Evolutionary conservation across 1,140 invertebrate species (phyloP).

Genomic region (Philopotamus ludificatus): DNA sequence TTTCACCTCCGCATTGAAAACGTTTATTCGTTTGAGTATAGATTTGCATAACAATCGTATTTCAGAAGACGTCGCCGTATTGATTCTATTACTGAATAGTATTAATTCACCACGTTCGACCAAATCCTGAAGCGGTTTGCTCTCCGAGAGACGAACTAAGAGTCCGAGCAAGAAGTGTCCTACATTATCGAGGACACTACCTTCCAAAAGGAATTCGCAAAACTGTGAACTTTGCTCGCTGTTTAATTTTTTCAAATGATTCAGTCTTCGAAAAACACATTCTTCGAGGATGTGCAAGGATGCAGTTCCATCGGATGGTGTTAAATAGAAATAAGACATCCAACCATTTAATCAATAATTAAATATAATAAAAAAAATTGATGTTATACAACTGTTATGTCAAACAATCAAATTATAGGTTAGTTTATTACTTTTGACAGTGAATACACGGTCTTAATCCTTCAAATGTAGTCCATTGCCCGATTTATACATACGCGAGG

Average conservation of each 20-base stretch:
- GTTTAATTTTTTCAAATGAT: slow-evolving; percentile 27
- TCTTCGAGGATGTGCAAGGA: slow-evolving; percentile 36
- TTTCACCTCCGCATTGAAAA: slow-evolving; percentile 37
- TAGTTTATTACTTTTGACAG: no score
- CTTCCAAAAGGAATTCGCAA: slow-evolving; percentile 59
- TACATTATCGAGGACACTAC: slow-evolving; percentile 57
- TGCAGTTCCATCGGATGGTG: slow-evolving; percentile 29
- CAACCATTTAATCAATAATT: neutral
- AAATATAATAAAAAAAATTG: no score
- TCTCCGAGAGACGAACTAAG: slow-evolving; percentile 44
- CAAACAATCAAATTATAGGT: no score
- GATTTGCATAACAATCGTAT: slow-evolving; percentile 49
- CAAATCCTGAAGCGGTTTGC: slow-evolving; percentile 44
- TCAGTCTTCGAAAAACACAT: slow-evolving; percentile 32
- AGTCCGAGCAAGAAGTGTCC: slow-evolving; percentile 61
- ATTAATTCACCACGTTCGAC: slow-evolving; percentile 45
- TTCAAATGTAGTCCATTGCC: no score
- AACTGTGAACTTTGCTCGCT: neutral
- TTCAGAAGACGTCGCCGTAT: slow-evolving; percentile 45
- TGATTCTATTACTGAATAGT: slow-evolving; percentile 46
- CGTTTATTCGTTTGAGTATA: slow-evolving; percentile 46
- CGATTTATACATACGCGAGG: no score
- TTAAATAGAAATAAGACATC: slow-evolving; percentile 40
- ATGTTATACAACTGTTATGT: no score
- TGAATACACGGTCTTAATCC: no score